Conservation (phyloP, 2,888 invertebrate genomes). For the Macaria notata region DNA sequence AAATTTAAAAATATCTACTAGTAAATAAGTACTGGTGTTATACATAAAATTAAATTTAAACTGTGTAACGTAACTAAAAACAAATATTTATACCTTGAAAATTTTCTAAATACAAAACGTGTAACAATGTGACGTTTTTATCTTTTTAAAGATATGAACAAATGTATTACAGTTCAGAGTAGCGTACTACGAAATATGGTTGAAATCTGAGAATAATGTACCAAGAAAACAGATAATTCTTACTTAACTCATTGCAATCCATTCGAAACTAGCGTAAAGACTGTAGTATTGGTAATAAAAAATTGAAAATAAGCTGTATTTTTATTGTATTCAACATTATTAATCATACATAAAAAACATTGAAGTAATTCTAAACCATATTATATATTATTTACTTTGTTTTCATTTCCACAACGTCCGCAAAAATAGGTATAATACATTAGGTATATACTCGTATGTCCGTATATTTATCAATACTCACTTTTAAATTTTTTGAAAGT, state of each 20-base stretch:
- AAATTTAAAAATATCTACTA: constrained; percentile 35
- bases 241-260: constrained; percentile 53
- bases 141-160: constrained; percentile 40
- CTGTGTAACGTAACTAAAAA: constrained; percentile 26
- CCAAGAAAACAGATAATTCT: constrained; percentile 54
- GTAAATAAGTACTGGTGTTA: constrained; percentile 19
- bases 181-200: constrained; percentile 45
- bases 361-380: too few species aligned
- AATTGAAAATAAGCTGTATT: constrained; percentile 45
- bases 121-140: constrained; percentile 37
- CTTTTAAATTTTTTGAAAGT: too few species aligned
- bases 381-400: too few species aligned
- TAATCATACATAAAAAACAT: too few species aligned
- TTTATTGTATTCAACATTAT: not conserved
- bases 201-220: constrained; percentile 48
- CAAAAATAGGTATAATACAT: too few species aligned
- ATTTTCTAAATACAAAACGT: constrained; percentile 38
- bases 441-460: too few species aligned
- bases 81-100: constrained; percentile 53
- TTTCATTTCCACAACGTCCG: too few species aligned
- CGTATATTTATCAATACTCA: too few species aligned
- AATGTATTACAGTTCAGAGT: constrained; percentile 46
- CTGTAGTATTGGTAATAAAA: constrained; percentile 77
- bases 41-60: constrained; percentile 24
- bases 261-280: constrained; percentile 62